phyloP scores from a whole-genome alignment of 2,888 invertebrate species.

The Parnassius mnemosyne region DNA sequence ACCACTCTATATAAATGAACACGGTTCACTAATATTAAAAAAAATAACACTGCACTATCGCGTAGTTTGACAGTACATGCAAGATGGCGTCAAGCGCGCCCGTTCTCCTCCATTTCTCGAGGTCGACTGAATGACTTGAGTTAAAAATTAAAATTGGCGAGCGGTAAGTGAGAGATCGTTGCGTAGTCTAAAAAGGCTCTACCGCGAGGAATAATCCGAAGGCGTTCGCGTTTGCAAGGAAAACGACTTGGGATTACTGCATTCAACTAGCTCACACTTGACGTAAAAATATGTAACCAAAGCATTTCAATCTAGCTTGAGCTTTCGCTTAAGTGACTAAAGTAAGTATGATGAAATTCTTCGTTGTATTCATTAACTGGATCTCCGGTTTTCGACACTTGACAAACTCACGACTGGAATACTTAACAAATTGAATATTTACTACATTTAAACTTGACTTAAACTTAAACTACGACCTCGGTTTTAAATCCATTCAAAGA shows the following conservation, averaged over 20 bases:
- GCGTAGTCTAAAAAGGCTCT: conserved; percentile 57
- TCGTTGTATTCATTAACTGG: no score
- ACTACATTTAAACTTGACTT: no score
- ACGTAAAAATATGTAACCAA: no score
- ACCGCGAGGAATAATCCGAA: conserved; percentile 48
- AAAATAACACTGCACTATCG: conserved; percentile 41
- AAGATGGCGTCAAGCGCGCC: conserved; percentile 53
- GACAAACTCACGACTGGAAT: no score
- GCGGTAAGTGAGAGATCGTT: conserved; percentile 58
- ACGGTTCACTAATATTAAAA: conserved; percentile 23
- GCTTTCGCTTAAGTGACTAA: no score
- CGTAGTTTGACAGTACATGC: conserved; percentile 54
- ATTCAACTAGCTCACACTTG: conserved; percentile 31
- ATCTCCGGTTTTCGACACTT: no score
- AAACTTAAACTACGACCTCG: no score
- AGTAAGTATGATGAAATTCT: no score
- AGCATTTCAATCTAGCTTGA: no score
- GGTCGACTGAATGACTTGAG: conserved; percentile 67
- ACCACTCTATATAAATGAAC: conserved; percentile 26
- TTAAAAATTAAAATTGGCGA: conserved; percentile 46
- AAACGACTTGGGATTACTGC: conserved; percentile 53
- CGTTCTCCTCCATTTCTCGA: conserved; percentile 61
- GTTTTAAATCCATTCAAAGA: no score
- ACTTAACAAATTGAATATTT: no score
- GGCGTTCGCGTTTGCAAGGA: conserved; percentile 69